Conservation (phyloP, 2,797 vertebrate genomes). For the Cetoscarus ocellatus region DNA sequence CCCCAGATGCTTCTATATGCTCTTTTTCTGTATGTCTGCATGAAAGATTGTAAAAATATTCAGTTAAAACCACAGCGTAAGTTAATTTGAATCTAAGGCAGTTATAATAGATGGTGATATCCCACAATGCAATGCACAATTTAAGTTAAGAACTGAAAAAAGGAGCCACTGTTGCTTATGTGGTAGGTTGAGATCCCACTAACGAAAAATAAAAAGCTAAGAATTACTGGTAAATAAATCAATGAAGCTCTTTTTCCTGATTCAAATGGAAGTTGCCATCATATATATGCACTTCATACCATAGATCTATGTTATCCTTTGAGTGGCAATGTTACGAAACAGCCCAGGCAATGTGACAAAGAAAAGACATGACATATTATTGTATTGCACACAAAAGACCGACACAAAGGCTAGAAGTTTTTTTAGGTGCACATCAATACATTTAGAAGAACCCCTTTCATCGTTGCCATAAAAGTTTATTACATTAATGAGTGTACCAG, state of each 20-base stretch:
- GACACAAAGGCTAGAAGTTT: no score
- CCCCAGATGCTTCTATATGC: conserved; percentile 25
- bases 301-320: no score
- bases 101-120: not conserved
- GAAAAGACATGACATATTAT: no score
- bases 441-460: no score
- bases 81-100: conserved; percentile 2
- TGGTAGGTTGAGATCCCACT: not conserved
- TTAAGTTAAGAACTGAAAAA: conserved; percentile 12
- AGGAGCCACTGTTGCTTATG: not conserved
- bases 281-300: no score
- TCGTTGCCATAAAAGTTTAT: no score
- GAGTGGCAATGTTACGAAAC: no score
- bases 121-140: conserved; percentile 11
- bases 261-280: not conserved
- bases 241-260: no score
- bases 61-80: conserved; percentile 16
- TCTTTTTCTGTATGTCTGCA: conserved; percentile 16
- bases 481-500: no score
- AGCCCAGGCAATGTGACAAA: no score
- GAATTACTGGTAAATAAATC: not conserved
- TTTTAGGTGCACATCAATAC: no score
- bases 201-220: not conserved
- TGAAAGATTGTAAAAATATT: conserved; percentile 22
- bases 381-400: no score